Evolutionary conservation across 2,113 vertebrate genomes (phyloP).

Genomic region (Sander lucioperca): DNA sequence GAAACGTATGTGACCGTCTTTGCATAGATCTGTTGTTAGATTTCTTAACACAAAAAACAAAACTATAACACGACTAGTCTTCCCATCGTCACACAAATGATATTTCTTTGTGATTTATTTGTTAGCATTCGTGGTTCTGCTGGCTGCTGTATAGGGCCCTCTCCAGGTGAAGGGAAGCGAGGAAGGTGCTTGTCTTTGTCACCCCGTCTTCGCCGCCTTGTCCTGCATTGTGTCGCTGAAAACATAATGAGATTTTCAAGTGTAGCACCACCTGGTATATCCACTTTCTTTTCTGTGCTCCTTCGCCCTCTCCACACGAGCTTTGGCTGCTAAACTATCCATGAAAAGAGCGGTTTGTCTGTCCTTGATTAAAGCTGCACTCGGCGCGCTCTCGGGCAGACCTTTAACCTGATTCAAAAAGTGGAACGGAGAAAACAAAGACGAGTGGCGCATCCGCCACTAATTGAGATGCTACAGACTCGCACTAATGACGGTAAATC

Average conservation of each 20-base stretch:
- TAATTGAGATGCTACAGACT: slow-evolving; percentile 27
- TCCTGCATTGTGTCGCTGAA: slow-evolving; percentile 64
- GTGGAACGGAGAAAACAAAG: slow-evolving; percentile 18
- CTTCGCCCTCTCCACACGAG: slow-evolving; percentile 43
- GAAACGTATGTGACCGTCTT: not conserved
- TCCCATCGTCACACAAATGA: not conserved
- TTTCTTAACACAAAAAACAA: not conserved
- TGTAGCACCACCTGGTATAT: slow-evolving; percentile 72
- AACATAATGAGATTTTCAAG: slow-evolving; percentile 77
- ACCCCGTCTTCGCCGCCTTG: slow-evolving; percentile 47
- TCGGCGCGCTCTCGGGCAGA: slow-evolving; percentile 29
- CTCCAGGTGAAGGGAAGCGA: slow-evolving; percentile 74
- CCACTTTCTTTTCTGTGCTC: slow-evolving; percentile 49
- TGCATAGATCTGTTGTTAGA: not conserved
- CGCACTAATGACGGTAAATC: not conserved
- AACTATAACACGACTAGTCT: not conserved
- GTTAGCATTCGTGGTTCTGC: not conserved
- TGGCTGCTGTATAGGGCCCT: not conserved
- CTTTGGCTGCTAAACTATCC: slow-evolving; percentile 45
- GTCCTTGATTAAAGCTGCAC: slow-evolving; percentile 23
- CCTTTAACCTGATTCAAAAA: slow-evolving; percentile 36
- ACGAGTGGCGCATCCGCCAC: not conserved
- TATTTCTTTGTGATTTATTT: not conserved
- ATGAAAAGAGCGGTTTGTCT: slow-evolving; percentile 40
- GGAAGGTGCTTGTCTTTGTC: slow-evolving; percentile 48